Base-by-base conservation (phyloP, 2,797 vertebrate genomes). In the Chrosomus eos region DNA sequence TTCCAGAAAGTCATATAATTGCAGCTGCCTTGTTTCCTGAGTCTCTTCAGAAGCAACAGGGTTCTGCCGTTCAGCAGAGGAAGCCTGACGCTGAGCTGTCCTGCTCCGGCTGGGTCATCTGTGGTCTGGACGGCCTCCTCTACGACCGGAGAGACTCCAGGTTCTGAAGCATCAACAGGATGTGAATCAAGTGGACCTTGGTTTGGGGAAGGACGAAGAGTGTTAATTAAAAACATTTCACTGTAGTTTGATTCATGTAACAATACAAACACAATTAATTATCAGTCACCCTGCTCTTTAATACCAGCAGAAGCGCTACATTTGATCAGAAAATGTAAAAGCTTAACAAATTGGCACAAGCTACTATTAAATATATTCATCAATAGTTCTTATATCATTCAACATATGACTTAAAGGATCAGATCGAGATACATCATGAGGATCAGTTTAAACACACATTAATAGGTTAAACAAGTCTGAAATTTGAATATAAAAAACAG, bases 1-100 rank as follows among this genome's bases (percentile, higher is more conserved):
- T n/a, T 21, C 14, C 21, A 76, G 73, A 38, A 76, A 21, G 58
- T 16, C 51, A 76, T 58, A 38, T 58, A 76, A 23, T 7, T 58
- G 73, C 21, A 58, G 36, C 21, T 78, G 75, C 55, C 38, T 26
- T 28, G 55, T 78, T 28, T 31, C 18, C 38, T 0, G 55, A 28
- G 58, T 78, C 16, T 64, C 58, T 78, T 78, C 75, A 19, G 55
- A 55, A 26, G 4, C 31, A n/a, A 75, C 11, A 75, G 21, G 51
- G 9, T 55, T 36, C 31, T 55, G 73, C 48, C 31, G 38, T 55
- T 55, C 31, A 75, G 48, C 72, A 76, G 51, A 51, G 8, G 74
- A 26, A 40, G 23, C 33, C 48, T 75, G 72, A 16, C 0, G 6
- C 6, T 18, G 28, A 51, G 48, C 72, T 33, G 48, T 23, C 48